Evolutionary conservation across 2,888 invertebrate species (phyloP), one percentile per base, ranked within the genome.

Genomic region (Eristalinus aeneus): DNA sequence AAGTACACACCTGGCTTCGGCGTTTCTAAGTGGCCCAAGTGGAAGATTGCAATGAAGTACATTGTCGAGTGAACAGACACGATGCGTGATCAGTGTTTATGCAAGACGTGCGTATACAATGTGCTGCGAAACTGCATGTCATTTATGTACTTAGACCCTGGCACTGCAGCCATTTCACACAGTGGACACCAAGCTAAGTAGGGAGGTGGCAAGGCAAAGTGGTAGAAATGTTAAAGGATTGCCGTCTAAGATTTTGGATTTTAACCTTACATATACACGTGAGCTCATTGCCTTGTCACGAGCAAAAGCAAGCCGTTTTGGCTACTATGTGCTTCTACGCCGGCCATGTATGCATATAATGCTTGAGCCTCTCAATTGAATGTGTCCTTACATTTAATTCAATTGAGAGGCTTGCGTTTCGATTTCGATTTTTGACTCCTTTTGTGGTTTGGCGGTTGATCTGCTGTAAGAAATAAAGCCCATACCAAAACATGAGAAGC

Each of bases 11-110:
- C 4, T 16, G 63, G 63, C 63, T 46, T 34, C 34, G 63, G 63
- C 53, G 71, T 61, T 72, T 72, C 71, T 72, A 72, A 72, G 61
- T 72, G 71, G 71, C 60, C 71, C 71, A 72, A 72, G 61, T 72
- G 71, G 71, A 32, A 72, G 61, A 46, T 22, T 72, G 31, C 39
- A 72, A 72, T 61, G 61, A 61, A 61, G 71, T 72, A 39, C 58
- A 65, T n/a, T 34, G 36, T 22, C 12, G 22, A 23, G 10, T 8
- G 54, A 3, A 22, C 54, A 11, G 54, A 46, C 54, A 12, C 54
- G 54, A 6, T 22, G 9, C 22, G 23, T 22, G 23, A 56, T 39
- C 39, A n/a, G 39, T 39, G 16, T 8, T n/a, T 16, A 46, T 16
- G 16, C 4, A 46, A 16, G 16, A 8, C 8, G 46, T 6, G 6